Conservation (phyloP, 2,888 invertebrate species). For the Microctonus brassicae region DNA sequence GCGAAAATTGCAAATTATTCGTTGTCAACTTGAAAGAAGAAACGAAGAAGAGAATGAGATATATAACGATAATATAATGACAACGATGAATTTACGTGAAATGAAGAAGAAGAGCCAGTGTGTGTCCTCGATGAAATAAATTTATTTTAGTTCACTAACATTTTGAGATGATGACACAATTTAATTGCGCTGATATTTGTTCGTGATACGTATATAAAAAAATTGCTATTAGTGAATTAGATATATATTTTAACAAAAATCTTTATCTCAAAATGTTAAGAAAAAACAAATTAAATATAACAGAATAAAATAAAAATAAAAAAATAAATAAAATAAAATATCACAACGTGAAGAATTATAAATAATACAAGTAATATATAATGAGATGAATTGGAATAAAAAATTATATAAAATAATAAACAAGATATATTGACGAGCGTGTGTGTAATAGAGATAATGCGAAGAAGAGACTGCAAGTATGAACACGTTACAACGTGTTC, state of each 20-base stretch:
- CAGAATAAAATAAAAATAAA: no score
- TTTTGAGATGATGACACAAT: slow-evolving; percentile 28
- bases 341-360: no score
- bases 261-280: no score
- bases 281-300: no score
- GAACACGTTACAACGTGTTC: background rate
- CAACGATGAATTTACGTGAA: slow-evolving; percentile 10
- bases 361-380: no score
- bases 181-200: slow-evolving; percentile 9
- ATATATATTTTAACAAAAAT: no score
- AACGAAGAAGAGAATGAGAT: background rate
- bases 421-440: no score
- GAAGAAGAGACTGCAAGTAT: slow-evolving; percentile 8
- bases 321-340: no score
- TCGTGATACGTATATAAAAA: slow-evolving; percentile 23
- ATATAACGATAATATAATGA: background rate
- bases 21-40: background rate
- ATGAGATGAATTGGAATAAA: no score
- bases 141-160: slow-evolving; percentile 43
- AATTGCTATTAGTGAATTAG: no score
- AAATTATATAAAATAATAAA: slow-evolving; percentile 16
- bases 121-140: slow-evolving; percentile 36
- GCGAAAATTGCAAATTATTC: slow-evolving; percentile 1
- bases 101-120: slow-evolving; percentile 4
- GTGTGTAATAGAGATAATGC: background rate